Percentiles rank a stretch among this genome's conserved stretches.
Evolutionary conservation across 2,113 vertebrate genomes (phyloP).

Genomic region (Psilopsiagon aymara): DNA sequence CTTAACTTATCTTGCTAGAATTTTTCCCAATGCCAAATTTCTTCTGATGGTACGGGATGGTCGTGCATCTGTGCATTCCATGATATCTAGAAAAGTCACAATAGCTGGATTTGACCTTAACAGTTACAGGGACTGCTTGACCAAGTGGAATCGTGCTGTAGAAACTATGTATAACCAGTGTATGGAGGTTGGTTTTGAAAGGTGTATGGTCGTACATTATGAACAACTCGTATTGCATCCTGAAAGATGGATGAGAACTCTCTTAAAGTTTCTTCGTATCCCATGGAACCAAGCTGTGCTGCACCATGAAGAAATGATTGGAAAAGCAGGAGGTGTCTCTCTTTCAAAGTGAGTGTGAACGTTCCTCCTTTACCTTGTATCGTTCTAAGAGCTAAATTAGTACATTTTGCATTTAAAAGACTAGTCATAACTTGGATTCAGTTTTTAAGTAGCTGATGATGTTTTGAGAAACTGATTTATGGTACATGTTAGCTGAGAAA

Average conservation of each 20-base stretch:
- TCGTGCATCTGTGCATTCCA: constrained; percentile 93
- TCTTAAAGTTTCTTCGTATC: constrained; percentile 90
- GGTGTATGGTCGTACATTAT: constrained; percentile 91
- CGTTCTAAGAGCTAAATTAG: neutral
- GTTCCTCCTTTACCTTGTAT: neutral
- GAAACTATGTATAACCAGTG: constrained; percentile 98
- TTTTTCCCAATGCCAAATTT: constrained; percentile 95
- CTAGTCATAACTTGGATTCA: neutral
- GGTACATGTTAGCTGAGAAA: neutral
- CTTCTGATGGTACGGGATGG: constrained; percentile 95
- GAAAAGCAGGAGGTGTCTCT: constrained; percentile 95
- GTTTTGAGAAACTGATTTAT: neutral
- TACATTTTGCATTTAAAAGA: neutral
- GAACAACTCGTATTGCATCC: constrained; percentile 95
- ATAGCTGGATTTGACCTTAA: constrained; percentile 96
- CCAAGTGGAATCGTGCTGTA: constrained; percentile 97
- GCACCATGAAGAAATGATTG: constrained; percentile 96
- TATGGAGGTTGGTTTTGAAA: constrained; percentile 86
- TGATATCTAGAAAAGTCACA: constrained; percentile 97
- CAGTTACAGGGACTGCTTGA: constrained; percentile 96
- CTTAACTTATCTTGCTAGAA: constrained; percentile 90
- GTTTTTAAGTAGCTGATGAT: neutral
- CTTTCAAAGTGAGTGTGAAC: constrained; percentile 92
- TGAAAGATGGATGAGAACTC: constrained; percentile 93
- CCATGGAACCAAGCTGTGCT: constrained; percentile 93